These are phyloP conservation scores for Odocoileus virginianus DNA, from an alignment of 2,113 vertebrate species.

Conservation along the genomic window DNA sequence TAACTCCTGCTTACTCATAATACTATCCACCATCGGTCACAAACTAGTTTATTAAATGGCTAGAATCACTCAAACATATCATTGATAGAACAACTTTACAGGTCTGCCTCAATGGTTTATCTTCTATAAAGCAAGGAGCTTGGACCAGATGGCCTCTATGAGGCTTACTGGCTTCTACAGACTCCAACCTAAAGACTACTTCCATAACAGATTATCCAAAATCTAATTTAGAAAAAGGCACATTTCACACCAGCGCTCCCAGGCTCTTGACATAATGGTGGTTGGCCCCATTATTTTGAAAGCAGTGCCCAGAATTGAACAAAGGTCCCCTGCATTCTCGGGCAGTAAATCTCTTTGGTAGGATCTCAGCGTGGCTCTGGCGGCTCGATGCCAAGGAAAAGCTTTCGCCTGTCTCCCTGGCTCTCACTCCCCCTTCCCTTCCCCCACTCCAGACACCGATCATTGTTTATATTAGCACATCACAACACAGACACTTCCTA, in stretches of 20 bases:
- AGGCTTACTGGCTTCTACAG: background rate
- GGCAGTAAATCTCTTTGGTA: conserved; percentile 30
- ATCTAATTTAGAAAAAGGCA: background rate
- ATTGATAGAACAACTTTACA: background rate
- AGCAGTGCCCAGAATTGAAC: background rate
- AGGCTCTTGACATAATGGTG: background rate
- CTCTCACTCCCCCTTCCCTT: background rate
- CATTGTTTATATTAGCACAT: background rate
- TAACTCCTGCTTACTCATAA: background rate
- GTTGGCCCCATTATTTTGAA: conserved; percentile 17
- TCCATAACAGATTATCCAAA: background rate
- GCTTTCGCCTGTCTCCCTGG: background rate
- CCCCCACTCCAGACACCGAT: background rate
- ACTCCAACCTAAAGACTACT: background rate
- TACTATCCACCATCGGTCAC: background rate
- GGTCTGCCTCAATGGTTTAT: background rate
- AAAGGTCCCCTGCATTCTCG: background rate
- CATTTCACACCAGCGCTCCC: background rate
- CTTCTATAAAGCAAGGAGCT: background rate
- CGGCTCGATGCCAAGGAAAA: background rate
- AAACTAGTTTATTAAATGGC: background rate
- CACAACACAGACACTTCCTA: background rate
- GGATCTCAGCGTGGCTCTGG: background rate
- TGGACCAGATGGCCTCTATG: background rate
- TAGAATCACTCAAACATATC: background rate